Base-by-base conservation (phyloP, 2,797 vertebrate genomes). In the Crocodylus rhombifer region DNA sequence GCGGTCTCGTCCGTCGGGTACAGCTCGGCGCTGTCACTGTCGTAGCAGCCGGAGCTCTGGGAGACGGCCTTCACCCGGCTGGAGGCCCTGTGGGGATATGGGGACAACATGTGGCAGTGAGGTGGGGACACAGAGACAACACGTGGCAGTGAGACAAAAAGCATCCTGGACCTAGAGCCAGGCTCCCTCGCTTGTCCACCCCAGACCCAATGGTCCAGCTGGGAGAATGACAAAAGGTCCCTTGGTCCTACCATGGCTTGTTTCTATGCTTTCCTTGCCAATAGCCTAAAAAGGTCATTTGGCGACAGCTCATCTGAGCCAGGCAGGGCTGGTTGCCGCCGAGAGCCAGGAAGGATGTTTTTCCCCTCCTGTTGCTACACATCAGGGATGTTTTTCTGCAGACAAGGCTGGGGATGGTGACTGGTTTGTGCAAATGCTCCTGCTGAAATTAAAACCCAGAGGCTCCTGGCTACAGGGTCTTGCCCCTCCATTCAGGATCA, bases 21-120 rank as follows among this genome's bases (percentile, higher is more conserved):
- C 77, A 99, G 98, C 97, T 99, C 99, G 0, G 99, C 98, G 1
- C 99, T 99, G 98, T 99, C 99, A 2, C 99, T 99, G 98, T 99
- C 99, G 7, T 99, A 99, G 95, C 98, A 98, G 36, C 99, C 99
- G 0, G 99, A 99, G 92, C 99, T 99, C 97, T 99, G 99, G 0
- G 99, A 99, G 74, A 98, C 97, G 0, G 99, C 99, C 94, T 99
- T 99, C 11, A 98, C 97, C 21, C 98, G 98, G 78, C 98, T 98
- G 15, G 99, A 99, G 64, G 98, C 99, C 83, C 99, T 99, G 97
- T 63, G 63, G 64, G 81, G 15, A 64, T 4, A 57, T 3, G 0
- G 16, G 4, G 65, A 11, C 13, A 5, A 15, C 16, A 58, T 5
- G 5, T 28, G 7, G 42, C 23, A 71, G 28, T 57, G 26, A 62